These are phyloP conservation scores for Coendou prehensilis DNA, from an alignment of 2,797 vertebrate genomes.

Conservation along the genomic window DNA sequence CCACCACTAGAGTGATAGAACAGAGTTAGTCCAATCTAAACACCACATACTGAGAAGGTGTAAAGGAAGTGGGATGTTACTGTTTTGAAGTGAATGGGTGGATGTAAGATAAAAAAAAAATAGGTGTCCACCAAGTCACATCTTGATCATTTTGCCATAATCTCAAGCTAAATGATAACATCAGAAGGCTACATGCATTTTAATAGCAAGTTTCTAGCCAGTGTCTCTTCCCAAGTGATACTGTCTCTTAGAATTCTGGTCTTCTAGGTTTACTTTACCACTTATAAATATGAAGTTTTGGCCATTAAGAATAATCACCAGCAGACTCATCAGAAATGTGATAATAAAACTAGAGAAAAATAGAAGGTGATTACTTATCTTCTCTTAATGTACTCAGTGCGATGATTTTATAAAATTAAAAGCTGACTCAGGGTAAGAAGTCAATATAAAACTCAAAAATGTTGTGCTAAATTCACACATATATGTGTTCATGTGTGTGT, in stretches of 20 bases:
- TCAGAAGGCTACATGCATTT: not conserved
- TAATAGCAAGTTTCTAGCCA: not conserved
- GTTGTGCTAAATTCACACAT: not conserved
- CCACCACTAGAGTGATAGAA: not conserved
- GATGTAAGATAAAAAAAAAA: not conserved
- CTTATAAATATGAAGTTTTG: not conserved
- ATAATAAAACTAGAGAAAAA: not conserved
- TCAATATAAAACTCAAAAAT: not conserved
- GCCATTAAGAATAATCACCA: not conserved
- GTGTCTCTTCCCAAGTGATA: not conserved
- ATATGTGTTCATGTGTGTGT: not conserved
- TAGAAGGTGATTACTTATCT: not conserved
- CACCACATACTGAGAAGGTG: not conserved
- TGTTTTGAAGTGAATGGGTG: not conserved
- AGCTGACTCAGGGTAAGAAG: not conserved
- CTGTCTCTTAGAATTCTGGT: not conserved
- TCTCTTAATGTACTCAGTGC: not conserved
- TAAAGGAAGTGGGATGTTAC: not conserved
- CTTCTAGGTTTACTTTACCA: not conserved
- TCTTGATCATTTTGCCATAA: not conserved
- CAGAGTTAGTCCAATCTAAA: not conserved
- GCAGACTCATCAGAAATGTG: not conserved
- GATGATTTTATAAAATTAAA: not conserved
- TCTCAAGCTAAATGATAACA: not conserved
- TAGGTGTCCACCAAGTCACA: not conserved